phyloP scores from a whole-genome alignment of 2,888 invertebrate genomes.

The Siphonodentalium dalli region DNA sequence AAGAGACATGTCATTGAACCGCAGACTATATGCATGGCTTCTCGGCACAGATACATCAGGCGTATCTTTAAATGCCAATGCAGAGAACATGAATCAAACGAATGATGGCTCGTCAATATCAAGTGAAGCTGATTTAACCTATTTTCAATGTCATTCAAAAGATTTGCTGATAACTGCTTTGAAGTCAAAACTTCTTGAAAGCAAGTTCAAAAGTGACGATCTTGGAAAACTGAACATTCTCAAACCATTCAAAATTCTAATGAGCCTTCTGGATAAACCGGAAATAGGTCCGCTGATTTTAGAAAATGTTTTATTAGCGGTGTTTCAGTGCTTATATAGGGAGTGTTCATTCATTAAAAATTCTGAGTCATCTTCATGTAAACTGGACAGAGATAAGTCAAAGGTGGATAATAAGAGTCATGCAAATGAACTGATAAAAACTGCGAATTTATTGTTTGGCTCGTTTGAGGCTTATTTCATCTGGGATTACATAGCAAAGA shows the following conservation, averaged over 20 bases:
- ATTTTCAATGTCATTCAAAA: slow-evolving; percentile 75
- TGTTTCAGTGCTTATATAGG: slow-evolving; percentile 70
- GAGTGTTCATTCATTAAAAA: slow-evolving; percentile 38
- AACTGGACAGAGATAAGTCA: not conserved
- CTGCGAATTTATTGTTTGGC: slow-evolving; percentile 83
- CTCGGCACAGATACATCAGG: slow-evolving; percentile 72
- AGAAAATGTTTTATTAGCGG: slow-evolving; percentile 68
- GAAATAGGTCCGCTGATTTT: slow-evolving; percentile 75
- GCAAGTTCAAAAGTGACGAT: slow-evolving; percentile 19
- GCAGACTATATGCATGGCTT: slow-evolving; percentile 84
- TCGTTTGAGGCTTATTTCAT: slow-evolving; percentile 85
- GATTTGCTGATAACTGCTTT: slow-evolving; percentile 69
- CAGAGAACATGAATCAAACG: slow-evolving; percentile 19
- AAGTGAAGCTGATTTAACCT: slow-evolving; percentile 60
- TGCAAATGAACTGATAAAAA: slow-evolving; percentile 76
- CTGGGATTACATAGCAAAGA: slow-evolving; percentile 76
- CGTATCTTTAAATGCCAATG: slow-evolving; percentile 6
- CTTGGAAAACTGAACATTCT: slow-evolving; percentile 32
- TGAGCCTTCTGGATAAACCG: slow-evolving; percentile 84
- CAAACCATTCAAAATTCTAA: slow-evolving; percentile 74
- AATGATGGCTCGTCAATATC: slow-evolving; percentile 35
- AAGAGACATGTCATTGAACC: slow-evolving; percentile 88
- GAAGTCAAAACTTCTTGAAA: slow-evolving; percentile 40
- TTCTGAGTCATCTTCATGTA: slow-evolving; percentile 15
- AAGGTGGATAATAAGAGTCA: slow-evolving; percentile 9